phyloP scores from a whole-genome alignment of 2,888 invertebrate species.

The Tetanocera ferruginea region DNA sequence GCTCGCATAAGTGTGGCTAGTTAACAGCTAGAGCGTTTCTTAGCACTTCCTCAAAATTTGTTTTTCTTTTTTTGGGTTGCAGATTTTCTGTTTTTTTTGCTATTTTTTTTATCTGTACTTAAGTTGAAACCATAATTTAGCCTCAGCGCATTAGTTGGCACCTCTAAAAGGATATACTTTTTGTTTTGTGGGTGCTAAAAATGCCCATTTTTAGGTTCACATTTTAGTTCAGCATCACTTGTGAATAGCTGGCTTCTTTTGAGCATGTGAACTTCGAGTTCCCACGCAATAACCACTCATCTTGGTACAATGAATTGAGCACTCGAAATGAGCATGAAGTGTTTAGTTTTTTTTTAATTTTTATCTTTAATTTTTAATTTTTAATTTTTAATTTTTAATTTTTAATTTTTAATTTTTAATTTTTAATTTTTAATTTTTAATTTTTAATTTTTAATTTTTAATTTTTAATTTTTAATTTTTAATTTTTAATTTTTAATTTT shows the following conservation, averaged over 20 bases:
- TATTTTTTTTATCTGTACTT: constrained; percentile 5
- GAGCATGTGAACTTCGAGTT: not conserved
- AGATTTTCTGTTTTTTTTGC: not conserved
- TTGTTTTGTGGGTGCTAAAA: constrained; percentile 21
- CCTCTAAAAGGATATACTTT: not conserved
- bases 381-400: no score
- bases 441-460: no score
- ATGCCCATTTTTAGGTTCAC: constrained; percentile 11
- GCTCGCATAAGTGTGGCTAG: not conserved
- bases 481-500: no score
- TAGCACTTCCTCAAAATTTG: not conserved
- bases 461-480: no score
- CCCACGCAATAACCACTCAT: not conserved
- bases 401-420: no score
- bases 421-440: no score
- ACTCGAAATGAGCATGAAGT: no score
- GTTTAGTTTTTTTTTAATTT: no score
- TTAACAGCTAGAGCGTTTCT: not conserved
- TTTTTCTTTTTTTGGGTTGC: not conserved
- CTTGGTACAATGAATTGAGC: not conserved
- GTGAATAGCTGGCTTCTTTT: not conserved
- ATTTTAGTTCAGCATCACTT: no score
- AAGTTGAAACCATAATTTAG: constrained; percentile 17
- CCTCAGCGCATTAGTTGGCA: not conserved
- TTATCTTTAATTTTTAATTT: no score